Percentiles rank a stretch among this genome's conserved stretches.
phyloP scores from a whole-genome alignment of 2,888 invertebrate species.

The Parthenolecanium corni region DNA sequence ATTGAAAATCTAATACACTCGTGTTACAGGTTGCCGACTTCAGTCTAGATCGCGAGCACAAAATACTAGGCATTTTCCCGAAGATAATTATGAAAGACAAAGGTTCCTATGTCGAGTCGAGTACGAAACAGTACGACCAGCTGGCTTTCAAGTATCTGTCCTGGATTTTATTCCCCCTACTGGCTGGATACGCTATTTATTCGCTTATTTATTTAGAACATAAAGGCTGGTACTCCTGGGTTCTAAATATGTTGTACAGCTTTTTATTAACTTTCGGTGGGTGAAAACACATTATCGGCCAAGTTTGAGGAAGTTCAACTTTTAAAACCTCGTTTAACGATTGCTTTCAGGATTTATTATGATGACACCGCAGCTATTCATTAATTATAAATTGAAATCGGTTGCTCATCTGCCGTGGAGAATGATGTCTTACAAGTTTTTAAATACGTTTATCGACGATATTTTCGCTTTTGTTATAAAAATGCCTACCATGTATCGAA shows the following conservation, averaged over 20 bases:
- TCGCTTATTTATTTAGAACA: constrained; percentile 92
- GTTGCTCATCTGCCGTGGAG: constrained; percentile 99
- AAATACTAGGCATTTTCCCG: constrained; percentile 67
- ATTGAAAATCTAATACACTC: constrained; percentile 1
- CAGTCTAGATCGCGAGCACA: constrained; percentile 60
- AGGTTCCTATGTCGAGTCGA: constrained; percentile 89
- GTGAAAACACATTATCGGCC: constrained; percentile 30
- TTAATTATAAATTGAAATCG: constrained; percentile 97
- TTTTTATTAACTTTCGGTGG: constrained; percentile 82
- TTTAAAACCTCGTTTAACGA: background rate
- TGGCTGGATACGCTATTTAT: constrained; percentile 87
- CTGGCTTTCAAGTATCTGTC: constrained; percentile 93
- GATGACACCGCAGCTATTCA: constrained; percentile 99
- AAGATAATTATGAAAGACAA: constrained; percentile 76
- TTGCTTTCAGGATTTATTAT: constrained; percentile 75
- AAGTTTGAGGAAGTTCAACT: background rate
- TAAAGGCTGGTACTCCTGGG: constrained; percentile 98
- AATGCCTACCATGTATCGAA: constrained; percentile 97
- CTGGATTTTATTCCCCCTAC: constrained; percentile 87
- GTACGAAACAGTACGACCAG: constrained; percentile 86
- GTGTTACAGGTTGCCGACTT: constrained; percentile 61
- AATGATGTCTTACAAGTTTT: constrained; percentile 98
- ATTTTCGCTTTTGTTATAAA: constrained; percentile 99
- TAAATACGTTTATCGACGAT: constrained; percentile 99
- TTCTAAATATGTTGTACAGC: constrained; percentile 92